phyloP scores from a whole-genome alignment of 2,113 vertebrate genomes.

The Brienomyrus brachyistius region DNA sequence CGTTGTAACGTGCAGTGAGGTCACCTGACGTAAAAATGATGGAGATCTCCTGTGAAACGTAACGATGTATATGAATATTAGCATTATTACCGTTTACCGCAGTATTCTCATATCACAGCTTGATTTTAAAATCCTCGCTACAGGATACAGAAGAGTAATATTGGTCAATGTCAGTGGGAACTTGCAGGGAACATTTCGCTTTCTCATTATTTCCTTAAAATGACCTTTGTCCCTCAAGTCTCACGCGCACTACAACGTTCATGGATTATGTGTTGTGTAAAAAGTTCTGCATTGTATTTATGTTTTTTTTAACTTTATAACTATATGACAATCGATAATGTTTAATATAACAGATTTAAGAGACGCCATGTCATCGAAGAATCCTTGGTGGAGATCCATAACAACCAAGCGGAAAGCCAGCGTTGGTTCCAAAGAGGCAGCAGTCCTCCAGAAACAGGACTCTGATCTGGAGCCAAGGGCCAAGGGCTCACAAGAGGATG shows the following conservation, averaged over 20 bases:
- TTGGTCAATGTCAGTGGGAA: not conserved
- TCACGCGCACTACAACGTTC: not conserved
- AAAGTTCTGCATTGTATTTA: not conserved
- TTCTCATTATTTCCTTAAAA: not conserved
- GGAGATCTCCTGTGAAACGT: not conserved
- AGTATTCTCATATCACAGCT: not conserved
- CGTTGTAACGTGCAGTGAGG: not conserved
- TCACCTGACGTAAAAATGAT: not conserved
- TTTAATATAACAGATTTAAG: not conserved
- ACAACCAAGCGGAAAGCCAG: slow-evolving; percentile 58
- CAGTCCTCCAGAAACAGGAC: not conserved
- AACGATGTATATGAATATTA: not conserved
- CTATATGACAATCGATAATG: not conserved
- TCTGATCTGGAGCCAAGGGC: slow-evolving; percentile 12
- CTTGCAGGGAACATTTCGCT: not conserved
- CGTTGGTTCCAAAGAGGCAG: slow-evolving; percentile 33
- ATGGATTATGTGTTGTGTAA: not conserved
- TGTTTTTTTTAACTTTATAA: not conserved
- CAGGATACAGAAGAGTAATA: not conserved
- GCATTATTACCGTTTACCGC: not conserved
- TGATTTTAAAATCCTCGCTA: not conserved
- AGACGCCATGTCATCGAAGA: slow-evolving; percentile 18
- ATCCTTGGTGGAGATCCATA: slow-evolving; percentile 66
- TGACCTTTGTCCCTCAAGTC: not conserved
- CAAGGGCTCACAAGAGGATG: slow-evolving; percentile 6